Percentiles rank a stretch among this genome's conserved stretches.
phyloP scores from a whole-genome alignment of 2,113 vertebrate species.

The Nyctibius bracteatus region DNA sequence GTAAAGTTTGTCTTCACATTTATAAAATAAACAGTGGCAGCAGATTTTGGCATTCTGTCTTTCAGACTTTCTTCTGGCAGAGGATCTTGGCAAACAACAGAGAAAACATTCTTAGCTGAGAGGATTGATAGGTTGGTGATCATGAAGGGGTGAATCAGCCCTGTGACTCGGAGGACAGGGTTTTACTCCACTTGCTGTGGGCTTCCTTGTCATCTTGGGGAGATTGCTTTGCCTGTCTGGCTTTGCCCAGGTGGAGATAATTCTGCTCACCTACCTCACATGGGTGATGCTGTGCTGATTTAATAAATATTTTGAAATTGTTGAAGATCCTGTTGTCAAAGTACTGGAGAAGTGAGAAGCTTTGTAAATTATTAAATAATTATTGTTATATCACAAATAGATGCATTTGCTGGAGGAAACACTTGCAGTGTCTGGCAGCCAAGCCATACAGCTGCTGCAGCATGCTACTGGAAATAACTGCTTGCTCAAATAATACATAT shows the following conservation, averaged over 20 bases:
- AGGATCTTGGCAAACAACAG: not conserved
- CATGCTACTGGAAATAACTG: constrained; percentile 34
- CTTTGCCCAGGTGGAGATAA: not conserved
- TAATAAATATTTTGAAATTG: not conserved
- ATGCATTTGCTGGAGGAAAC: not conserved
- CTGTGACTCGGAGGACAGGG: not conserved
- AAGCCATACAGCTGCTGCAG: not conserved
- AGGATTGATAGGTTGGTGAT: not conserved
- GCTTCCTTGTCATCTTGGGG: not conserved
- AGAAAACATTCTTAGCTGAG: not conserved
- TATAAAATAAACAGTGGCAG: not conserved
- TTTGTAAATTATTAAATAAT: not conserved
- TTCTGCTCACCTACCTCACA: not conserved
- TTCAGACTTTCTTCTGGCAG: not conserved
- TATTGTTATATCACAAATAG: not conserved
- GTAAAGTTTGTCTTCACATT: not conserved
- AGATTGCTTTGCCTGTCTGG: not conserved
- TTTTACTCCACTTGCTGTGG: not conserved
- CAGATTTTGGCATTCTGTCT: not conserved
- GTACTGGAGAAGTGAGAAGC: not conserved
- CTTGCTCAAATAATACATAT: constrained; percentile 3
- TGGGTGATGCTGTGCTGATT: not conserved
- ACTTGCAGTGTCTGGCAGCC: constrained; percentile 10
- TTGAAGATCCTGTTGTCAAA: not conserved
- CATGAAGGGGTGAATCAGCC: not conserved